These are phyloP conservation scores for Nettapus auritus DNA, from an alignment of 2,113 vertebrate species.

Conservation along the genomic window DNA sequence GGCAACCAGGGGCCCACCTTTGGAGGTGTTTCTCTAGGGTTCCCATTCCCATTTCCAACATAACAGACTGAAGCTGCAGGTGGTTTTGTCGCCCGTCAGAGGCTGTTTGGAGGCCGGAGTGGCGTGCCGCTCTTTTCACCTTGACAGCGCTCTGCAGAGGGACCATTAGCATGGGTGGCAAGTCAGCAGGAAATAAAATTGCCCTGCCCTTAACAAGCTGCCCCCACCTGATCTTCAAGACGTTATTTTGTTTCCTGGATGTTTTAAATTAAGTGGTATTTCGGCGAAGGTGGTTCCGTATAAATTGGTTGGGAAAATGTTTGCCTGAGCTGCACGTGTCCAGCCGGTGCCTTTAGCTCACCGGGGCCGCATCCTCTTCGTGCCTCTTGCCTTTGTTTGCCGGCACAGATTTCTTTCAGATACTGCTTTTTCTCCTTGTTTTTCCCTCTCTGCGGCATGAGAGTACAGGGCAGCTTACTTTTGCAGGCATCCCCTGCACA, in stretches of 20 bases:
- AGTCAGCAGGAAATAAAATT: conserved; percentile 13
- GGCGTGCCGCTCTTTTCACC: conserved; percentile 21
- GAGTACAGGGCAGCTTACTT: not conserved
- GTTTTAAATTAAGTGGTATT: conserved; percentile 35
- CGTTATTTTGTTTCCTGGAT: conserved; percentile 35
- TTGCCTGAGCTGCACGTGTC: not conserved
- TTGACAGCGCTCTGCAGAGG: not conserved
- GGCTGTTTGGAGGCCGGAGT: not conserved
- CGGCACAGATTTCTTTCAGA: not conserved
- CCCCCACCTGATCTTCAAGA: conserved; percentile 32
- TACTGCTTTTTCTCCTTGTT: not conserved
- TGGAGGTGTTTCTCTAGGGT: not conserved
- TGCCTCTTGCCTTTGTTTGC: not conserved
- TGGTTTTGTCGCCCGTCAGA: not conserved
- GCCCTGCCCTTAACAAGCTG: conserved; percentile 42
- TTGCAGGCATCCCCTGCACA: rapidly evolving
- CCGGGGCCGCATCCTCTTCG: not conserved
- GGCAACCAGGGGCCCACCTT: not conserved
- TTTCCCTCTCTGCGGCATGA: not conserved
- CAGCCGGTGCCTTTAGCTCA: not conserved
- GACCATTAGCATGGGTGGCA: conserved; percentile 43
- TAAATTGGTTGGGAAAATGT: not conserved
- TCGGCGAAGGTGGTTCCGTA: not conserved
- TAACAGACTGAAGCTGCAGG: not conserved
- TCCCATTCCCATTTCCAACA: not conserved